Percentiles rank a stretch among this genome's conserved stretches.
Evolutionary conservation across 2,797 vertebrate species (phyloP).

Genomic region (Cetoscarus ocellatus): DNA sequence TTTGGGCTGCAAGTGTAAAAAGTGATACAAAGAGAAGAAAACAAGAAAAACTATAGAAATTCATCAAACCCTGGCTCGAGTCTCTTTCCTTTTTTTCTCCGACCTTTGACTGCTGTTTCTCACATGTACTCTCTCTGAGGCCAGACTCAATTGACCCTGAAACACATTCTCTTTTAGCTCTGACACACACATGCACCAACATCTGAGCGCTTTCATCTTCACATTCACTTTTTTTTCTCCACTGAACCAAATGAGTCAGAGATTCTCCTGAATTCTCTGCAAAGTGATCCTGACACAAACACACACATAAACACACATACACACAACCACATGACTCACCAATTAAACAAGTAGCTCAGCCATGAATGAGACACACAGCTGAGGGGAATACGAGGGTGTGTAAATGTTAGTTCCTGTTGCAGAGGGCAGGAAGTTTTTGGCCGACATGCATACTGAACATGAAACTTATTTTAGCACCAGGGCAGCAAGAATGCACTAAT

Average conservation of each 20-base stretch:
- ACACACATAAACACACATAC: no score
- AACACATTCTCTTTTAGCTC: slow-evolving; percentile 20
- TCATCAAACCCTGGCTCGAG: neutral
- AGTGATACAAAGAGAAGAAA: neutral
- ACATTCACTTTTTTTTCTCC: neutral
- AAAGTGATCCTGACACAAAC: slow-evolving; percentile 17
- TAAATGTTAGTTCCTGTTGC: neutral
- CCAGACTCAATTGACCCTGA: slow-evolving; percentile 7
- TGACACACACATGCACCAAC: neutral
- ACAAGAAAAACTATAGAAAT: slow-evolving; percentile 11
- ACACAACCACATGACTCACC: slow-evolving; percentile 44
- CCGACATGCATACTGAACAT: slow-evolving; percentile 10
- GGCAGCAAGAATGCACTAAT: slow-evolving; percentile 50
- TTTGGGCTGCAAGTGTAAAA: neutral
- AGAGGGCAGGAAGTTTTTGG: slow-evolving; percentile 6
- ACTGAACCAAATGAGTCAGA: slow-evolving; percentile 49
- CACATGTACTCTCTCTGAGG: slow-evolving; percentile 21
- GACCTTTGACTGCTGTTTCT: slow-evolving; percentile 38
- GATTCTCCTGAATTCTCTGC: slow-evolving; percentile 8
- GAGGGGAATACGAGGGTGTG: slow-evolving; percentile 7
- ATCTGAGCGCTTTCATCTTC: slow-evolving; percentile 6
- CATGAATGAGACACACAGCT: slow-evolving; percentile 32
- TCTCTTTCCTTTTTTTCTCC: neutral
- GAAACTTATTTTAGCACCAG: slow-evolving; percentile 32
- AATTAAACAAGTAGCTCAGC: slow-evolving; percentile 39